phyloP scores from a whole-genome alignment of 2,797 vertebrate genomes.

The Neomorphus geoffroyi region DNA sequence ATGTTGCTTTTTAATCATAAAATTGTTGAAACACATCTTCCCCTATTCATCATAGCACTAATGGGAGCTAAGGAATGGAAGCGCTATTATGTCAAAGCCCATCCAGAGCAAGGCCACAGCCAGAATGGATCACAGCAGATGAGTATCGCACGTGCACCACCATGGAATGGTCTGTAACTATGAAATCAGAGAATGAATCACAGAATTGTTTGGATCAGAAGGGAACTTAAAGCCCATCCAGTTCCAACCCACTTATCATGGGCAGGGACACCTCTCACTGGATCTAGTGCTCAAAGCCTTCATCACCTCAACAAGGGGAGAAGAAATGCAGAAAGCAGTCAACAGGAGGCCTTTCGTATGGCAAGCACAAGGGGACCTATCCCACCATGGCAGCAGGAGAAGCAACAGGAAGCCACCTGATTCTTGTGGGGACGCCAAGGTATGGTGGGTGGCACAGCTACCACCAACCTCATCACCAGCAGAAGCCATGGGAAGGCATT shows the following conservation, averaged over 20 bases:
- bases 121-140: background rate
- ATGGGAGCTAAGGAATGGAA: background rate
- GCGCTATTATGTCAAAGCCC: background rate
- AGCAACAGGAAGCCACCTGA: background rate
- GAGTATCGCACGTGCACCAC: background rate
- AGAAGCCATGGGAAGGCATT: too few relatives aligned
- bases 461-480: rapidly evolving
- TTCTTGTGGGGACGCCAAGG: rapidly evolving
- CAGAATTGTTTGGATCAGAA: too few relatives aligned
- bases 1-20: slow-evolving; percentile 12
- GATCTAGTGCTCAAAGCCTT: background rate
- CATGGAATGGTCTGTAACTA: background rate
- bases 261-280: too few relatives aligned
- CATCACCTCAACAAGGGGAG: background rate
- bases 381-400: background rate
- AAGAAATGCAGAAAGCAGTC: background rate
- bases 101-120: background rate
- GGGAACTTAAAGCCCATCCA: too few relatives aligned
- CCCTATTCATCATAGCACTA: background rate
- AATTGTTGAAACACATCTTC: background rate
- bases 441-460: background rate
- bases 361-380: background rate
- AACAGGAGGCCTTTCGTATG: background rate
- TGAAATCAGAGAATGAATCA: too few relatives aligned
- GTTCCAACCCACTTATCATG: too few relatives aligned